Conservation (phyloP, 2,888 invertebrate genomes). For the Meliscaeva auricollis region DNA sequence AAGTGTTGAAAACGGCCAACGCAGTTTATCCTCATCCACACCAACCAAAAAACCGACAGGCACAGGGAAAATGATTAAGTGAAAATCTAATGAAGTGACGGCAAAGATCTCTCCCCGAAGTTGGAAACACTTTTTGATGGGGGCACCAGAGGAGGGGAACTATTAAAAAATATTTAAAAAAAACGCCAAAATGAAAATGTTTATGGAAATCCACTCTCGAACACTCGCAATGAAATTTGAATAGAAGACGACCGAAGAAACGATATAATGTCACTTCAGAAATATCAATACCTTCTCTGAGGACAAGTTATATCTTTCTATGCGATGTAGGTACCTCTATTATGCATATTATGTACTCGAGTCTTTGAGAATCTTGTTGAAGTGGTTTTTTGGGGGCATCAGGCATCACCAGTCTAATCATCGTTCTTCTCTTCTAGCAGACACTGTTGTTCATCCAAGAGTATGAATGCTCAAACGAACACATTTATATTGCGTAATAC, state of each 20-base stretch:
- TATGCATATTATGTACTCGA: conserved; percentile 1
- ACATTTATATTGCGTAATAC: conserved; percentile 52
- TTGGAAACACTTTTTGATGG: background rate
- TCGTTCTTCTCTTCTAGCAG: background rate
- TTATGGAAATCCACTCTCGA: conserved; percentile 41
- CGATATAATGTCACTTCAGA: conserved; percentile 26
- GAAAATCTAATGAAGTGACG: conserved; percentile 67
- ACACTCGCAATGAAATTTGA: background rate
- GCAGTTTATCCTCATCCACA: conserved; percentile 57
- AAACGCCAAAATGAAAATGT: conserved; percentile 60
- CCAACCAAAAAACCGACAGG: conserved; percentile 12
- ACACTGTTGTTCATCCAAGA: background rate
- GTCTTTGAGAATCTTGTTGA: conserved; percentile 63
- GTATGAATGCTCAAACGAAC: background rate
- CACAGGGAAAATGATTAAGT: conserved; percentile 66
- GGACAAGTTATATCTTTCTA: background rate
- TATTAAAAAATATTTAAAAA: conserved; percentile 28
- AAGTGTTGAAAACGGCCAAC: conserved; percentile 61
- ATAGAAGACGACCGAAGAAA: background rate
- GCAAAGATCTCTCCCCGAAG: conserved; percentile 51
- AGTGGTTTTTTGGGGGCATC: conserved; percentile 69
- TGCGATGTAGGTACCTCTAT: background rate
- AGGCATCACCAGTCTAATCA: conserved; percentile 39
- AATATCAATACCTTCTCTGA: conserved; percentile 20
- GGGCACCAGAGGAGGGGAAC: background rate